These are phyloP conservation scores for Helicolenus hilgendorfi DNA, from an alignment of 2,797 vertebrate genomes.

Conservation along the genomic window DNA sequence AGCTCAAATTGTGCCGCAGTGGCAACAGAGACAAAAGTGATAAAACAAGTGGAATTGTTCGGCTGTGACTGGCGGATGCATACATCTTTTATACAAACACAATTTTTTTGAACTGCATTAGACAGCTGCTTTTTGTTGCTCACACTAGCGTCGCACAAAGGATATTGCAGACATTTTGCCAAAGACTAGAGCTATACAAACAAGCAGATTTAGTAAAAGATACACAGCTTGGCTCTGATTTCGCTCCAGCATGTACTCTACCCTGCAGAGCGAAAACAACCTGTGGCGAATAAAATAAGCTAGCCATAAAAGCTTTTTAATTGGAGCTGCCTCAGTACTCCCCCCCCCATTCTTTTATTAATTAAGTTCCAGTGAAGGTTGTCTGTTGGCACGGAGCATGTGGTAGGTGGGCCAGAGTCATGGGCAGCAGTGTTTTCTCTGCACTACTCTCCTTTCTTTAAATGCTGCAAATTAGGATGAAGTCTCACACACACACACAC, in stretches of 20 bases:
- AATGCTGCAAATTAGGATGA: slow-evolving; percentile 43
- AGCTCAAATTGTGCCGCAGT: neutral
- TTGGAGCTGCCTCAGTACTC: slow-evolving; percentile 48
- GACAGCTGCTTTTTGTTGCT: slow-evolving; percentile 17
- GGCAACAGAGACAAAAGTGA: neutral
- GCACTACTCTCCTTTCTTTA: slow-evolving; percentile 1
- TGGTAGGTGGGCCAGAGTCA: slow-evolving; percentile 38
- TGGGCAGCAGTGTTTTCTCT: slow-evolving; percentile 15
- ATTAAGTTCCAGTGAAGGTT: slow-evolving; percentile 55
- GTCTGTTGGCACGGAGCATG: slow-evolving; percentile 41
- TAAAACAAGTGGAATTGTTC: neutral
- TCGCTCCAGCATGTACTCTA: neutral
- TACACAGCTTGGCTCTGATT: slow-evolving; percentile 11
- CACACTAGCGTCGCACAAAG: slow-evolving; percentile 3
- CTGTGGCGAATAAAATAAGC: slow-evolving; percentile 49
- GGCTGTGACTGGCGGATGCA: slow-evolving; percentile 42
- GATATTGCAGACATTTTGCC: slow-evolving; percentile 9
- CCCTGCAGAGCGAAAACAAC: slow-evolving; percentile 51
- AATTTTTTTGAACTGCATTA: neutral
- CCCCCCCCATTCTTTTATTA: slow-evolving; percentile 52
- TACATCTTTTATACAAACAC: slow-evolving; percentile 29
- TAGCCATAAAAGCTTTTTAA: slow-evolving; percentile 67
- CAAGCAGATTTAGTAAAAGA: slow-evolving; percentile 43
- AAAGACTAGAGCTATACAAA: slow-evolving; percentile 36
- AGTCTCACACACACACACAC: slow-evolving; percentile 19